Base-by-base conservation (phyloP, 1,140 invertebrate species). In the Drosophila tristis region DNA sequence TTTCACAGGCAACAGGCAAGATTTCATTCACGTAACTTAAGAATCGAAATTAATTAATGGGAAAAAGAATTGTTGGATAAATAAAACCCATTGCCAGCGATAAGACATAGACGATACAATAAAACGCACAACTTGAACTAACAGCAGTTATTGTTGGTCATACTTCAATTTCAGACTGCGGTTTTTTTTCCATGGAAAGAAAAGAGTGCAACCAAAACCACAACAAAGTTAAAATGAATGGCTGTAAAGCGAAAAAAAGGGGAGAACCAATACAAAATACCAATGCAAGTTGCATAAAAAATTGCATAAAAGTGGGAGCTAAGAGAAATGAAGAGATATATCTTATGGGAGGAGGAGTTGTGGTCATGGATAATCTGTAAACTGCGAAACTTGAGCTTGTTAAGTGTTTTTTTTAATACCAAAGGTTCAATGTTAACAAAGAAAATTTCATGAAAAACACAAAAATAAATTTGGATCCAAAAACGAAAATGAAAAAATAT, bases 171-270 rank as follows among this genome's bases (percentile, higher is more conserved):
- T 16, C 0, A 55, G 51, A 43, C 48, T 75, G 73, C 26, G 73
- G 72, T 75, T 75, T 64, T n/a, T 65, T 49, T n/a, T 53, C 49
- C 64, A 13, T 5, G 26, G 1, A 13, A 6, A 3, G 16, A 29
- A 5, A 39, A 16, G 13, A 64, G 0, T 4, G 0, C 1, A 35
- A 11, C 11, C n/a, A 16, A 16, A 16, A 16, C 16, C 16, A 16
- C 16, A 16, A 16, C 16, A 16, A 16, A 16, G 16, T 16, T 16
- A 25, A 59, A 74, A 66, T 44, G 61, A 74, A 68, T 48, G 65
- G 51, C 45, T 56, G 48, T 20, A 73, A 29, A 50, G 25, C 50
- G 35, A 54, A 71, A 45, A 59, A 67, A 61, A 60, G 43, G 16
- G 13, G 70, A 61, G 53, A 49, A 25, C 13, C 23, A 29, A 16